Evolutionary conservation across 2,888 invertebrate genomes (phyloP), one percentile per base, ranked within the genome.

Genomic region (Xestia sexstrigata): DNA sequence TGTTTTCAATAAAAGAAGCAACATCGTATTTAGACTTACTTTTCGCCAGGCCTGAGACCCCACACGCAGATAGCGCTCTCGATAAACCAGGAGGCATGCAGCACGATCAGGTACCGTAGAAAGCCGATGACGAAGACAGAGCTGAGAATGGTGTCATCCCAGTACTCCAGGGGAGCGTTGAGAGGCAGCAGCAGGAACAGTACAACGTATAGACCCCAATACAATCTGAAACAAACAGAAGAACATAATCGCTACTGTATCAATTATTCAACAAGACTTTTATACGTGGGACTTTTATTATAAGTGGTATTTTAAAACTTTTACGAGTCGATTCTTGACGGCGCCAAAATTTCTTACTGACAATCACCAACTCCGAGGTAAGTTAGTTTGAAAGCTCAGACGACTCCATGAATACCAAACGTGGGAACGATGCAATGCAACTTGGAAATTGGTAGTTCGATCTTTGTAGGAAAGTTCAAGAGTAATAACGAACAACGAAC

Each of bases 91-190:
- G 98, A 96, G 0, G 97, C 93, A 90, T 98, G 98, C 0, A 97
- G 91, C 0, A 97, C 97, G 15, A 98, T 93, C 1, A 97, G 95
- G 83, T 98, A 97, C 20, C 98, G 97, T 80, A 98, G 91, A 91
- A 98, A 97, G 17, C 98, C 98, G 11, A 98, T 96, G 1, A 98
- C 97, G 81, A 98, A 97, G 15, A 98, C 91, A 0, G 98, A 95
- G 62, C 97, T 97, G 26, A 97, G 86, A 1, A 98, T 93, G 0
- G 97, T 95, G 87, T 99, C 98, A 11, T 97, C 97, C 98, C 98
- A 98, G 92, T 98, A 98, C 93, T 98, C 98, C 0, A 98, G 96
- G 0, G 98, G 98, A 0, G 98, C 97, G 91, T 98, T 98, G 26
- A 98, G 93, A 1, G 98, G 98, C 52, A 98, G 92, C 17, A 98